phyloP scores from a whole-genome alignment of 2,888 invertebrate species.

The Himalopsyche kuldschensis region DNA sequence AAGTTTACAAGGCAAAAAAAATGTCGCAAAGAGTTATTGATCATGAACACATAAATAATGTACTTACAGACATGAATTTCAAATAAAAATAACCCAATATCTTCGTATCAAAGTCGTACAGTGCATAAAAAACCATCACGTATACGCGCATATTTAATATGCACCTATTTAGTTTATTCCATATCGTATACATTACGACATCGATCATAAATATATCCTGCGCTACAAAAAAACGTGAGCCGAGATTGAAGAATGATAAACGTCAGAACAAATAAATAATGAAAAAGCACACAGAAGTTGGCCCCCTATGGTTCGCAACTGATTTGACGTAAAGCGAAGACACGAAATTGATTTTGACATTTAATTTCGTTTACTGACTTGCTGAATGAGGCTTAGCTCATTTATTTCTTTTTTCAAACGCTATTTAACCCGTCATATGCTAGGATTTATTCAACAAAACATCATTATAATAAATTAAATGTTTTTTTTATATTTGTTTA shows the following conservation, averaged over 20 bases:
- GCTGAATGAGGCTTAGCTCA: neutral
- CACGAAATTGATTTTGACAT: conserved; percentile 20
- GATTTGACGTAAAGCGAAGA: conserved; percentile 15
- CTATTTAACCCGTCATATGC: neutral
- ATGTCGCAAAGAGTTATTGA: no score
- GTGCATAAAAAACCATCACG: neutral
- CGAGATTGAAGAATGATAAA: conserved; percentile 17
- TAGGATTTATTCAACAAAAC: no score
- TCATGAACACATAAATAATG: no score
- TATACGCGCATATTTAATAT: neutral
- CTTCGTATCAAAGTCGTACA: neutral
- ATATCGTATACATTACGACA: conserved; percentile 1
- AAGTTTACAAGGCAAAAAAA: no score
- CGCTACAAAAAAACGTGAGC: conserved; percentile 13
- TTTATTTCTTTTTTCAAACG: neutral
- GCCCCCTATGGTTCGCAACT: conserved; percentile 15
- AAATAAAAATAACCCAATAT: no score
- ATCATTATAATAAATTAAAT: no score
- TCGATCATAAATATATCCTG: conserved; percentile 20
- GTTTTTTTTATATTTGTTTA: no score
- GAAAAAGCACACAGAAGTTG: conserved; percentile 25
- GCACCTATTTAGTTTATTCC: neutral
- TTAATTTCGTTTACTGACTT: conserved; percentile 21
- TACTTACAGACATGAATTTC: no score
- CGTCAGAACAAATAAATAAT: conserved; percentile 22